These are phyloP conservation scores for Halichoerus grypus DNA, from an alignment of 2,113 vertebrate genomes.

Conservation along the genomic window DNA sequence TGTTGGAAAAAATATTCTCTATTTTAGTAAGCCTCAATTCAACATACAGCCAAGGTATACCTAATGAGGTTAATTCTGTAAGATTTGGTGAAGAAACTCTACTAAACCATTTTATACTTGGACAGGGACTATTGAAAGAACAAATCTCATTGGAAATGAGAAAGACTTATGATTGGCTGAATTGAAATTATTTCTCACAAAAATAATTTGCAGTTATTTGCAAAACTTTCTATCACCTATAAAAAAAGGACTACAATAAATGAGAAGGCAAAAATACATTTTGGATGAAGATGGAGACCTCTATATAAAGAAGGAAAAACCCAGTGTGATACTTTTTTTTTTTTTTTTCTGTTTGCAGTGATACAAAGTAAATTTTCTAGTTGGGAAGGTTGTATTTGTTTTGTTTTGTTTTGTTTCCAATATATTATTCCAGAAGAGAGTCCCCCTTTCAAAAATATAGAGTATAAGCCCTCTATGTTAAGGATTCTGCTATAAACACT, in stretches of 20 bases:
- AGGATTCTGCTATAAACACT: background rate
- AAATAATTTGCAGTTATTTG: background rate
- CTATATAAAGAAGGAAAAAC: background rate
- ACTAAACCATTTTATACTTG: background rate
- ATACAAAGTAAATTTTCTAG: background rate
- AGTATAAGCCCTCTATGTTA: background rate
- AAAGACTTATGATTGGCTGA: background rate
- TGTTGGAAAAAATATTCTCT: background rate
- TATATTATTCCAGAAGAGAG: background rate
- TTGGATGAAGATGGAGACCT: background rate
- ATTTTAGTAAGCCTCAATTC: background rate
- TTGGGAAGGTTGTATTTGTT: background rate
- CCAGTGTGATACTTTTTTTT: background rate
- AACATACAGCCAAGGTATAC: background rate
- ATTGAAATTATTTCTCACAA: background rate
- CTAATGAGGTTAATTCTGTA: background rate
- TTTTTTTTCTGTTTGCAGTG: background rate
- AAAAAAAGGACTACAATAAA: background rate
- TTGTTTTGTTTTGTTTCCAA: background rate
- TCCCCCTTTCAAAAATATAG: background rate
- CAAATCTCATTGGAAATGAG: background rate
- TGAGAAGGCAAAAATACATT: background rate
- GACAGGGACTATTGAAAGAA: background rate
- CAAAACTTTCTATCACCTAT: background rate
- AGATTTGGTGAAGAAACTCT: background rate